phyloP scores from a whole-genome alignment of 2,888 invertebrate genomes.

The Xestia rhomboidea region DNA sequence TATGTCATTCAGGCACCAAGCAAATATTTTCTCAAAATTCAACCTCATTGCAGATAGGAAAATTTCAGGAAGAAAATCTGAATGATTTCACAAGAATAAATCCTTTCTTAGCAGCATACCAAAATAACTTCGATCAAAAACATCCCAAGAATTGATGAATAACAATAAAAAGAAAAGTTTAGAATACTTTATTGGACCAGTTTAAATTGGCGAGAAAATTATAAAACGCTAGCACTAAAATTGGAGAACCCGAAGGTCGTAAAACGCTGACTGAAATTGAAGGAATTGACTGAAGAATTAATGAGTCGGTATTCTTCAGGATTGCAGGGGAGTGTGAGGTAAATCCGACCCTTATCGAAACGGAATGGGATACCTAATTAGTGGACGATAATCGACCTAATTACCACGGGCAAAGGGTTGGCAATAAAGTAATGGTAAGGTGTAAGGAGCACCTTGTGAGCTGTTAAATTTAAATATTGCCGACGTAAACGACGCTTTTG shows the following conservation, averaged over 20 bases:
- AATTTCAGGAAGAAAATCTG: background rate
- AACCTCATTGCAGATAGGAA: background rate
- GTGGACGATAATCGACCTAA: slow-evolving; percentile 65
- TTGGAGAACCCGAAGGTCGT: slow-evolving; percentile 47
- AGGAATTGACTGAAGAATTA: slow-evolving; percentile 68
- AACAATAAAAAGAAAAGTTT: slow-evolving; percentile 47
- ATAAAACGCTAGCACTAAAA: slow-evolving; percentile 48
- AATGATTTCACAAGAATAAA: slow-evolving; percentile 4
- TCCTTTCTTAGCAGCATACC: background rate
- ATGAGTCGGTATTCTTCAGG: slow-evolving; percentile 60
- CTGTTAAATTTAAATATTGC: slow-evolving; percentile 55
- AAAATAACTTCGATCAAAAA: slow-evolving; percentile 26
- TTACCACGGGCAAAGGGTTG: slow-evolving; percentile 58
- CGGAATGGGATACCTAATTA: slow-evolving; percentile 65
- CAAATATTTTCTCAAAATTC: background rate
- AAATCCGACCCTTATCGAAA: slow-evolving; percentile 56
- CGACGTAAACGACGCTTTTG: slow-evolving; percentile 40
- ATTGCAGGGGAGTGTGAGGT: slow-evolving; percentile 38
- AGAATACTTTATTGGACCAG: slow-evolving; percentile 47
- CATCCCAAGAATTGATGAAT: slow-evolving; percentile 36
- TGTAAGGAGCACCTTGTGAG: slow-evolving; percentile 43
- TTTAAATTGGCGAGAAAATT: slow-evolving; percentile 54
- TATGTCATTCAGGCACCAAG: background rate
- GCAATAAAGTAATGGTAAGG: slow-evolving; percentile 41
- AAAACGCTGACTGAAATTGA: slow-evolving; percentile 70